phyloP scores from a whole-genome alignment of 2,797 vertebrate genomes.

The Hozukius guyotensis region DNA sequence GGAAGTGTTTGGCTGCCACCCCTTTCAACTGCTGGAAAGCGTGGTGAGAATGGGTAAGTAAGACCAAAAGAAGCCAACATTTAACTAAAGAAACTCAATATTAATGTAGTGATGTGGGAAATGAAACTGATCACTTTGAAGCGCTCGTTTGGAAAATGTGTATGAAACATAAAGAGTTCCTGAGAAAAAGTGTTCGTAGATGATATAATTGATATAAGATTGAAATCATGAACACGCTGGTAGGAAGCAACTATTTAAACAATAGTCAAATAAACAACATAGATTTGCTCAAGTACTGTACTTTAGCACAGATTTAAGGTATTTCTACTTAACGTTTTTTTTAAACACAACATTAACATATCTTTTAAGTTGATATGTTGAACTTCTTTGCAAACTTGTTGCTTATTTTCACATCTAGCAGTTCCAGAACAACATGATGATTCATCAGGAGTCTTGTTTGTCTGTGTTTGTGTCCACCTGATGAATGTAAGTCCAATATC shows the following conservation, averaged over 20 bases:
- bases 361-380: background rate
- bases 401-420: background rate
- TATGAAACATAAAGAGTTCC: no score
- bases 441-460: background rate
- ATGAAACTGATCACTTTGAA: no score
- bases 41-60: no score
- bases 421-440: background rate
- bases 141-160: no score
- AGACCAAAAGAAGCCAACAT: no score
- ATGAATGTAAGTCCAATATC: background rate
- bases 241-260: no score
- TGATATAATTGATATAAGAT: no score
- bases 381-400: background rate
- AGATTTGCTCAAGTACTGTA: background rate
- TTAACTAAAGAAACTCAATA: no score
- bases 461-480: background rate
- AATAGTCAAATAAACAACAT: no score
- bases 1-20: background rate
- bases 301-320: background rate
- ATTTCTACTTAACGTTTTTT: background rate
- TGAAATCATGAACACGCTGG: no score
- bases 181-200: no score
- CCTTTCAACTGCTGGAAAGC: background rate
- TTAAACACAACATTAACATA: background rate
- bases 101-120: no score